Evolutionary conservation across 2,113 vertebrate genomes (phyloP).

Genomic region (Thamnophis sirtalis): DNA sequence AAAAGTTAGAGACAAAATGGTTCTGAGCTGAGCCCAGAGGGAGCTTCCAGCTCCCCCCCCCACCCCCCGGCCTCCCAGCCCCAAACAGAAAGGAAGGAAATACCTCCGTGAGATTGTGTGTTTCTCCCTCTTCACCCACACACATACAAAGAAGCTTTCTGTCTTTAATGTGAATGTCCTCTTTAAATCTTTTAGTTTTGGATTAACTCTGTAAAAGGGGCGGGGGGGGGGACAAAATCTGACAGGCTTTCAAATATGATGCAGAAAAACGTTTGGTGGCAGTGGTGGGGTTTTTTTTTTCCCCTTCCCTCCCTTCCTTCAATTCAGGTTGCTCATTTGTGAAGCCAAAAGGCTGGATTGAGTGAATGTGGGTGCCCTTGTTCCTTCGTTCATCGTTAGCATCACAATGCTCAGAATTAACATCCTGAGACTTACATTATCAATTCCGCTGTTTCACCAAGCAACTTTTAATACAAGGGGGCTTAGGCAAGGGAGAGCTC

Average conservation of each 20-base stretch:
- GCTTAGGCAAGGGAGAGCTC: slow-evolving; percentile 48
- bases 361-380: slow-evolving; percentile 74
- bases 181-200: slow-evolving; percentile 85
- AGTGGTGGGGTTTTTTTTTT: neutral
- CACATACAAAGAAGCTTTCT: slow-evolving; percentile 80
- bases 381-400: slow-evolving; percentile 76
- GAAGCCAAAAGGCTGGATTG: slow-evolving; percentile 73
- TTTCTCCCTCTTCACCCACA: slow-evolving; percentile 68
- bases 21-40: slow-evolving; percentile 67
- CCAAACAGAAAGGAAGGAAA: slow-evolving; percentile 81
- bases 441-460: slow-evolving; percentile 66
- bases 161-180: slow-evolving; percentile 76
- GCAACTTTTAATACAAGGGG: slow-evolving; percentile 63
- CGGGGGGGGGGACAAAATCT: slow-evolving; percentile 64
- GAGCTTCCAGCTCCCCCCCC: slow-evolving; percentile 51
- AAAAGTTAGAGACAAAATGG: slow-evolving; percentile 82
- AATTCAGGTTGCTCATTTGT: slow-evolving; percentile 76
- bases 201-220: slow-evolving; percentile 76
- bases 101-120: slow-evolving; percentile 80
- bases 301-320: slow-evolving; percentile 1
- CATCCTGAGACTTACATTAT: slow-evolving; percentile 73
- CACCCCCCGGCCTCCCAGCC: too few relatives aligned
- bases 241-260: slow-evolving; percentile 85
- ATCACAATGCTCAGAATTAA: slow-evolving; percentile 84
- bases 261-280: slow-evolving; percentile 63